Evolutionary conservation across 2,797 vertebrate genomes (phyloP).

Genomic region (Dendrocincla tyrannina): DNA sequence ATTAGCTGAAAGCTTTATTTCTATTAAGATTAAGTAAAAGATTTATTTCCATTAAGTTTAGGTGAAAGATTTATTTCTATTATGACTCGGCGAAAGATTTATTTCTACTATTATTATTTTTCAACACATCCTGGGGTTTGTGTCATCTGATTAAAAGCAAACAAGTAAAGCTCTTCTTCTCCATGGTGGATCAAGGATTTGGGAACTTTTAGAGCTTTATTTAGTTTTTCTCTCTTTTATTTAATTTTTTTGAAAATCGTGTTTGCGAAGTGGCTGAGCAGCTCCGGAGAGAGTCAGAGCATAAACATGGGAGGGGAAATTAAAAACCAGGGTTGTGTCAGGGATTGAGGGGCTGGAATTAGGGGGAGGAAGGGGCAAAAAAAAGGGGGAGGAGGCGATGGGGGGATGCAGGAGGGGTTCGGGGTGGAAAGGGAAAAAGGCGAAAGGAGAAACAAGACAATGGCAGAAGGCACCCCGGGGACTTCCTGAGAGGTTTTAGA

Average conservation of each 20-base stretch:
- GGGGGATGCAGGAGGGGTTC: background rate
- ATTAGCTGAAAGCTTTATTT: background rate
- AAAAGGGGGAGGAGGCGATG: background rate
- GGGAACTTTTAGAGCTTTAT: constrained; percentile 42
- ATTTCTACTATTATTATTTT: constrained; percentile 1
- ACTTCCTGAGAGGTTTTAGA: constrained; percentile 78
- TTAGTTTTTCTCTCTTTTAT: background rate
- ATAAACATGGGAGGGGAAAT: background rate
- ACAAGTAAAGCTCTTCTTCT: constrained; percentile 33
- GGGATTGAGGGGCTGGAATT: constrained; percentile 52
- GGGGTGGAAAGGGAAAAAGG: constrained; percentile 60
- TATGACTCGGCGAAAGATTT: background rate
- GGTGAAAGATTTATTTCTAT: background rate
- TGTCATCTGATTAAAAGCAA: constrained; percentile 58
- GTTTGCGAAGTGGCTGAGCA: constrained; percentile 42
- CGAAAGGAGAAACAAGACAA: constrained; percentile 69
- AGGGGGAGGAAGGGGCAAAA: background rate
- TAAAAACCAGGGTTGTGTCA: background rate
- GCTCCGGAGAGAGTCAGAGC: background rate
- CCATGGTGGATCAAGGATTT: background rate
- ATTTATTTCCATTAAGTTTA: background rate
- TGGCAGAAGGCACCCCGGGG: constrained; percentile 71
- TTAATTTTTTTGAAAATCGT: background rate
- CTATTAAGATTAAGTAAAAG: background rate
- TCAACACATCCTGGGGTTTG: background rate